Conservation (phyloP, 2,888 invertebrate species). For the Noctua comes region DNA sequence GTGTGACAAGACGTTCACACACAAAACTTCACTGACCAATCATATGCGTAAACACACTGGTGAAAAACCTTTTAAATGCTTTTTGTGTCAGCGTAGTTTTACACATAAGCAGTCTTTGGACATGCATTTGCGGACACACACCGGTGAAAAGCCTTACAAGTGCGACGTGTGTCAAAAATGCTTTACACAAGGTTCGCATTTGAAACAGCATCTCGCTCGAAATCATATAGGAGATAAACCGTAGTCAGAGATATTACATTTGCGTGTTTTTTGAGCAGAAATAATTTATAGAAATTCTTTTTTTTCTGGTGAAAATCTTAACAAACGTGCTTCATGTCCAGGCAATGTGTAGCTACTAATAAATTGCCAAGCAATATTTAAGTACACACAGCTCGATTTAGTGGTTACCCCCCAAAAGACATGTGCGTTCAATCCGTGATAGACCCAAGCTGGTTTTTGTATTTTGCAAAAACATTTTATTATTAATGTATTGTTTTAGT, state of each 20-base stretch:
- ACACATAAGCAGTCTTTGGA: slow-evolving; percentile 12
- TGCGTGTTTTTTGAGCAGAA: not conserved
- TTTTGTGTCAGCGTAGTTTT: slow-evolving; percentile 17
- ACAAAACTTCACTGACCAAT: slow-evolving; percentile 9
- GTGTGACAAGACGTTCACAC: slow-evolving; percentile 10
- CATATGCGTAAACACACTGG: slow-evolving; percentile 18
- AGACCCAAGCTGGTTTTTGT: no score
- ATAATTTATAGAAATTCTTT: not conserved
- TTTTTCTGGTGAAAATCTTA: no score
- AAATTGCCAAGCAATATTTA: no score
- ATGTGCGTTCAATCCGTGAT: no score
- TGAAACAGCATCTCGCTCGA: slow-evolving; percentile 18
- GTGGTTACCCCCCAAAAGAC: no score
- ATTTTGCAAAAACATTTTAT: no score
- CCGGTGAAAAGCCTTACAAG: slow-evolving; percentile 38
- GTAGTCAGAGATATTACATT: slow-evolving; percentile 1
- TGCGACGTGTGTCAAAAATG: slow-evolving; percentile 22
- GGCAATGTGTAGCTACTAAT: no score
- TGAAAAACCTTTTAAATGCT: slow-evolving; percentile 27
- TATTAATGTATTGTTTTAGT: no score
- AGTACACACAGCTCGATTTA: no score
- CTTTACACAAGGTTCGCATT: slow-evolving; percentile 27
- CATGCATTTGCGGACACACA: slow-evolving; percentile 17
- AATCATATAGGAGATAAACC: slow-evolving; percentile 27
- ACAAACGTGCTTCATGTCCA: no score